Percentiles rank a stretch among this genome's conserved stretches.
phyloP scores from a whole-genome alignment of 2,113 vertebrate genomes.

The Chaetodon trifascialis region DNA sequence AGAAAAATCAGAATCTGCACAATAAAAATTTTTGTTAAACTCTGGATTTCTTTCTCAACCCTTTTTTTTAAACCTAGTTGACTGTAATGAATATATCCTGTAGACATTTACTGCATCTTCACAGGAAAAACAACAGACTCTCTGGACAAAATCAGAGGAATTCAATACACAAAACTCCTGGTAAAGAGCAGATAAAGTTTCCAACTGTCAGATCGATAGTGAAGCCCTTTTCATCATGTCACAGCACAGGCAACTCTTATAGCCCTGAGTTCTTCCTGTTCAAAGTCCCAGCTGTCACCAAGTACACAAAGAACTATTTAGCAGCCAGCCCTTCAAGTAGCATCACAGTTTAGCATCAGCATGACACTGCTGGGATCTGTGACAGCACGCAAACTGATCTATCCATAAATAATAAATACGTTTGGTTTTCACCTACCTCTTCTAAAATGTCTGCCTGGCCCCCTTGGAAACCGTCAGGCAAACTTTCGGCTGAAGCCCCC shows the following conservation, averaged over 20 bases:
- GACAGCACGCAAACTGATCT: slow-evolving; percentile 86
- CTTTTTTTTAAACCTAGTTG: not conserved
- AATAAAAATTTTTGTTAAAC: not conserved
- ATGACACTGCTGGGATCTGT: slow-evolving; percentile 82
- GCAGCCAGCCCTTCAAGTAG: slow-evolving; percentile 86
- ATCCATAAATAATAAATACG: slow-evolving; percentile 87
- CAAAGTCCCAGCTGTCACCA: slow-evolving; percentile 84
- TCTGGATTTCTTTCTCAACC: not conserved
- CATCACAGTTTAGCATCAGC: slow-evolving; percentile 87
- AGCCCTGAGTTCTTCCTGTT: slow-evolving; percentile 83
- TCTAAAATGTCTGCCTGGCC: slow-evolving; percentile 87
- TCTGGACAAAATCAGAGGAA: slow-evolving; percentile 44
- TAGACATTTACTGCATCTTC: not conserved
- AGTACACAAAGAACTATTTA: slow-evolving; percentile 89
- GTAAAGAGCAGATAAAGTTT: slow-evolving; percentile 70
- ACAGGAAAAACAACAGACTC: slow-evolving; percentile 21
- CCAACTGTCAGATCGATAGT: slow-evolving; percentile 62
- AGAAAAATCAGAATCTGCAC: slow-evolving; percentile 14
- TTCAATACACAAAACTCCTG: slow-evolving; percentile 20
- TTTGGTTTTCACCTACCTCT: slow-evolving; percentile 89
- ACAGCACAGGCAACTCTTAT: slow-evolving; percentile 73
- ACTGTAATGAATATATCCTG: not conserved
- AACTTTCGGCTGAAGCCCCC: slow-evolving; percentile 87
- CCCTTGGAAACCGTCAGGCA: slow-evolving; percentile 86
- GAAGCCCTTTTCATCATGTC: slow-evolving; percentile 78